Evolutionary conservation across 1,140 invertebrate genomes (phyloP), one percentile per base, ranked within the genome.

Genomic region (Drosophila sulfurigaster): DNA sequence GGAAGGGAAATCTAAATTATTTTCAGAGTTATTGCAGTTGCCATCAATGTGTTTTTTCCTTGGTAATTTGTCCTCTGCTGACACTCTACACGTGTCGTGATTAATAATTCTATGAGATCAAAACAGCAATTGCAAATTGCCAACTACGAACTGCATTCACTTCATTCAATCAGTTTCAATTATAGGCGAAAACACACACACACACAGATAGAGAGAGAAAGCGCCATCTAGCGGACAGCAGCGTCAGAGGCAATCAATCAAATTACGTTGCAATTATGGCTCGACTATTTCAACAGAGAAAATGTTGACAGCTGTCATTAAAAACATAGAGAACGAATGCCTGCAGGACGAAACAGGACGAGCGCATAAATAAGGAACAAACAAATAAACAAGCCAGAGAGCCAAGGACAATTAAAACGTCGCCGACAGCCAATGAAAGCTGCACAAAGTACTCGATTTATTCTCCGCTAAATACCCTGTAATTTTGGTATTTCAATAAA

Each of bases 1-100:
- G 32, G 74, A 56, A 46, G 69, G 80, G 79, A 88, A 87, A 88
- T 87, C 83, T 80, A 87, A 87, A 87, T 88, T 88, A 83, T 83
- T 87, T 86, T 80, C 68, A 75, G 85, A 89, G 85, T 88, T 83
- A 87, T 89, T 89, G 73, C 80, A 62, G 69, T 65, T 67, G 54
- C 71, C 48, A 65, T 30, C 56, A 68, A 58, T 48, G 52, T 79
- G 77, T 82, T 82, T 87, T 46, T 30, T 67, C 51, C 43, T 52
- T 46, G 62, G 79, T 65, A 87, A 87, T 82, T 85, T 79, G 78
- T 86, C 67, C 54, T 77, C 5, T 54, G 11, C 73, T 80, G 81
- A 80, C 81, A 81, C 15, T 57, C 78, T 66, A 86, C 82, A 82
- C 70, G 82, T 87, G 82, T 87, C 75, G 81, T 87, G 73, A 86